Evolutionary conservation across 2,888 invertebrate species (phyloP), one percentile per base, ranked within the genome.

Genomic region (Eutolmus rufibarbis): DNA sequence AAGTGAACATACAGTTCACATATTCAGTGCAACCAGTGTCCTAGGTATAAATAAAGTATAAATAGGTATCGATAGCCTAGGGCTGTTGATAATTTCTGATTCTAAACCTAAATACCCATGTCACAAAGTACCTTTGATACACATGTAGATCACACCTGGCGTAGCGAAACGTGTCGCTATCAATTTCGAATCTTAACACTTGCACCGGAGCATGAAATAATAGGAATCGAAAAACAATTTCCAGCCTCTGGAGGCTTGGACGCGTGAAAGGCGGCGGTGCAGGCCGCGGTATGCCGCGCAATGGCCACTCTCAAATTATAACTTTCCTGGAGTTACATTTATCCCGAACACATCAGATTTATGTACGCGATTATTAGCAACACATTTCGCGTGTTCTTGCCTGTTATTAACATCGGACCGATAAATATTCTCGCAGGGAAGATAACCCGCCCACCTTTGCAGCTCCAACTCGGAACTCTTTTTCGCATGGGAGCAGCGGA

Each of bases 291-390:
- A 19, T 51, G 51, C 51, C n/a, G 40, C 14, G 40, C 34, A 66
- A 66, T 66, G 74, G 40, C 31, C 84, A 84, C 37, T 40, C 74
- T 66, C 56, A 66, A 84, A 84, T 84, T 84, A 84, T 74, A 84
- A 84, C 46, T 84, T 84, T 23, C 84, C 12, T 34, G 40, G 57
- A 51, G 74, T 79, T 43, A 46, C 66, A 66, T 66, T 66, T 66
- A 84, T 40, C 56, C 28, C 84, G 84, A 84, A 74, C 37, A 37
- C 23, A 84, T 84, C 84, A 74, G 84, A 84, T 84, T 84, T 84
- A 84, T 84, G 84, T 23, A 23, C 34, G 84, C 84, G 84, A 84
- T 84, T 84, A 84, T 84, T 84, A 84, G 84, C 84, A 66, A 84
- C 84, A 66, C 84, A 84, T 84, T 84, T 84, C 37, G 84, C 66